Evolutionary conservation across 2,113 vertebrate genomes (phyloP).

Genomic region (Thomomys bottae): DNA sequence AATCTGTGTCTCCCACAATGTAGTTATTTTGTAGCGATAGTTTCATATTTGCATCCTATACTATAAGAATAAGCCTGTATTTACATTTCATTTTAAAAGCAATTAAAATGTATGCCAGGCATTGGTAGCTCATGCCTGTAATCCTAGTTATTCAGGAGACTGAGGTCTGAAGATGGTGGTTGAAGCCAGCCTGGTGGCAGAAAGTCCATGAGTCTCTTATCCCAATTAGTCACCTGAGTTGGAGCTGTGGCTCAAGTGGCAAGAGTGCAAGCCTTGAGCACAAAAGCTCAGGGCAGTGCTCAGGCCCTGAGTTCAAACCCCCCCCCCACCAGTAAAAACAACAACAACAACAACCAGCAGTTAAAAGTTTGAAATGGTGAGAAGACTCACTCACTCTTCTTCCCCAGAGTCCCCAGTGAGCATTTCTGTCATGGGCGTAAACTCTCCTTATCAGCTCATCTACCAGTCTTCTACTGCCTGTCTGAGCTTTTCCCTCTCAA

Average conservation of each 20-base stretch:
- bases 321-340: no score
- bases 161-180: no score
- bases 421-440: constrained; percentile 47
- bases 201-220: no score
- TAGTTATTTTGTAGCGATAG: constrained; percentile 3
- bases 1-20: not conserved
- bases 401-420: constrained; percentile 12
- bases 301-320: no score
- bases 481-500: constrained; percentile 78
- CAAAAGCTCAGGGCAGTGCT: no score
- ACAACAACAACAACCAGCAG: no score
- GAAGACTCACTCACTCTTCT: not conserved
- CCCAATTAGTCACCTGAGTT: no score
- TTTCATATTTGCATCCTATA: not conserved
- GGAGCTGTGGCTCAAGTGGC: no score
- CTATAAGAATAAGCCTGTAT: not conserved
- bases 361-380: not conserved
- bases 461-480: constrained; percentile 72
- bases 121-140: no score
- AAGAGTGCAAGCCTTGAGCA: no score
- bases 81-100: constrained; percentile 10
- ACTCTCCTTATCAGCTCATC: constrained; percentile 70
- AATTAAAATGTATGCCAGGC: not conserved
- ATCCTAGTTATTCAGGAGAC: no score
- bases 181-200: no score